Evolutionary conservation across 2,797 vertebrate species (phyloP), one percentile per base, ranked within the genome.

Genomic region (Pipistrellus nathusii): DNA sequence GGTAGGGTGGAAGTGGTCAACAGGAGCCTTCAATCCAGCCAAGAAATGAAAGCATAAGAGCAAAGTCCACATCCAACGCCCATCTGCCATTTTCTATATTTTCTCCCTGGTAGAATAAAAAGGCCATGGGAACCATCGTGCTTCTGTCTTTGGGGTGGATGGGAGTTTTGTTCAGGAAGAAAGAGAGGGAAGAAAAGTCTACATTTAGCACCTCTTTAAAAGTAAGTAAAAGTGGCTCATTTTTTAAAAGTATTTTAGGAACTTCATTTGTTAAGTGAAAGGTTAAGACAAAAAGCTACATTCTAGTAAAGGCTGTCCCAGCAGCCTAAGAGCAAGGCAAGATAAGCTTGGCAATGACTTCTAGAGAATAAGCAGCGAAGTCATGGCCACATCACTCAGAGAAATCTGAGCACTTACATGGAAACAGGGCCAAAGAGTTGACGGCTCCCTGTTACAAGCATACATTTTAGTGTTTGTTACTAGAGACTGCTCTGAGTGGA

Each of bases 401-500:
- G 94, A 92, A 96, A 97, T 80, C 69, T 17, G 64, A 96, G 88
- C 46, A 55, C 71, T 88, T 66, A 73, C 4, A n/a, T 0, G 88
- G 38, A 83, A 89, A 93, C 44, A 44, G 51, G 75, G 90, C 81
- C 93, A 93, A 85, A 82, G 86, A 91, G 78, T 66, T 87, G 57
- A 85, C 64, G 62, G 89, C 66, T 93, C 51, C 82, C 78, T 85
- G 77, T 91, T 90, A 89, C 38, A 90, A 83, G 90, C 77, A 93
- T 44, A 88, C 38, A 59, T 73, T 77, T 75, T 25, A 93, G 30
- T 35, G 66, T 89, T 95, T 88, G 94, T 93, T 93, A 93, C 75
- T 93, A 94, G 66, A 94, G 35, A 81, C 62, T 91, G 90, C 71
- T 90, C 62, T 93, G 64, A 88, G 87, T 82, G 89, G 51, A 86